A percentile compares a stretch with the other conserved stretches of the same genome.
phyloP scores from a whole-genome alignment of 2,113 vertebrate species.

The Amblyornis subalaris region DNA sequence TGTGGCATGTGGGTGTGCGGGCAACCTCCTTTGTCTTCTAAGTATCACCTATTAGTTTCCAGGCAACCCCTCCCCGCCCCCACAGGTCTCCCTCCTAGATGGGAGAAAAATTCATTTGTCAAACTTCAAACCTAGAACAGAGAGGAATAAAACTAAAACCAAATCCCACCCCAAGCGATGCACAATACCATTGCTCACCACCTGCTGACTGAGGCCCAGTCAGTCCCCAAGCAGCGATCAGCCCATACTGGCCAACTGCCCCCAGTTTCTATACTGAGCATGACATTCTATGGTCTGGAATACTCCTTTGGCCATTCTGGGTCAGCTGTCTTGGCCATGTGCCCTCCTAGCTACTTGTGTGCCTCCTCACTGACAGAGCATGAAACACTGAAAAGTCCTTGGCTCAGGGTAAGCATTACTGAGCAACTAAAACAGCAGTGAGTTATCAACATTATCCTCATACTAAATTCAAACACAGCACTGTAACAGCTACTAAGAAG shows the following conservation, averaged over 20 bases:
- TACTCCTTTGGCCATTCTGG: not conserved
- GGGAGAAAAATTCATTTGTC: no score
- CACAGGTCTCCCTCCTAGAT: no score
- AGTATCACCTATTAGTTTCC: no score
- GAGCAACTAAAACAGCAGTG: not conserved
- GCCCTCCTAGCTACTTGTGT: not conserved
- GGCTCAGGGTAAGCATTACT: not conserved
- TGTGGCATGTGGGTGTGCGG: no score
- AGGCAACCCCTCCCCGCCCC: no score
- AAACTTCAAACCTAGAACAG: not conserved
- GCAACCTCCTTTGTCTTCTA: no score
- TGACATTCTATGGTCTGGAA: not conserved
- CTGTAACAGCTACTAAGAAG: not conserved
- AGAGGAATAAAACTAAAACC: not conserved
- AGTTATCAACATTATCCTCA: not conserved
- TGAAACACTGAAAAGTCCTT: not conserved
- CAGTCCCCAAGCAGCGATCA: not conserved
- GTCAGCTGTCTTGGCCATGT: not conserved
- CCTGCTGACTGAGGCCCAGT: not conserved
- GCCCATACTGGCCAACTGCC: not conserved
- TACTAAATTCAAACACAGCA: not conserved
- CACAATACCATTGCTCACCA: not conserved
- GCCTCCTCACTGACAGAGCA: not conserved
- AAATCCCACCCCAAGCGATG: not conserved
- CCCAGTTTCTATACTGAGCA: no score